Base-by-base conservation (phyloP, 1,140 invertebrate genomes). In the Eufriesea mexicana region DNA sequence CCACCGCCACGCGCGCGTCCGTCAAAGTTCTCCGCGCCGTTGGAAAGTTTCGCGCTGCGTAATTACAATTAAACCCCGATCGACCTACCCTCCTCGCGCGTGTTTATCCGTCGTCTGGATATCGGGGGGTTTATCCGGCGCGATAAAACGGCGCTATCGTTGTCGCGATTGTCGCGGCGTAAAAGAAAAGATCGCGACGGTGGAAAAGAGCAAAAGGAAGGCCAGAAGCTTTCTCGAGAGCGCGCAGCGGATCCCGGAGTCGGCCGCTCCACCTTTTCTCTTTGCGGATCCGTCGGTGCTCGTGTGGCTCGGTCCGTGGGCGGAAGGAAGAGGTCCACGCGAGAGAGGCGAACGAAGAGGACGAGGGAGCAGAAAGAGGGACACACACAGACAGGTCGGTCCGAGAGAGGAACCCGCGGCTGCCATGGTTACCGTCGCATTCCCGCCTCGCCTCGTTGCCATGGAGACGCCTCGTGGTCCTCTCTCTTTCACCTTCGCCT, bases 341-440 rank as follows among this genome's bases (percentile, higher is more conserved):
- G 92, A 92, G 90, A 87, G 79, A 82, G 73, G 51, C n/a, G 79
- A 91, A 89, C 86, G 89, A 92, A 66, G 91, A 92, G 88, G 67
- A 88, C 86, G 89, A 88, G 87, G 89, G 86, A 86, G 86, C 89
- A 90, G 92, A 92, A 91, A 94, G 92, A 91, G 90, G 91, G 92
- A 93, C 90, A 35, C 35, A 35, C 35, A 35, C 35, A 91, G 93
- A 93, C 92, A 92, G 92, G 91, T 93, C 91, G 90, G 49, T 87
- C 90, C 84, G 90, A 92, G 89, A 92, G 90, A 92, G 91, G 91
- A 92, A 86, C 91, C 89, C 91, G 89, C 86, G 90, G 94, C 93
- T 94, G 93, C 94, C 93, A 94, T 94, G 93, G 94, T 94, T 94
- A 94, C 94, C 94, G 93, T 93, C 93, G 93, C 93, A 94, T 94